phyloP scores from a whole-genome alignment of 1,140 invertebrate genomes.

The Drosophila setifemur region DNA sequence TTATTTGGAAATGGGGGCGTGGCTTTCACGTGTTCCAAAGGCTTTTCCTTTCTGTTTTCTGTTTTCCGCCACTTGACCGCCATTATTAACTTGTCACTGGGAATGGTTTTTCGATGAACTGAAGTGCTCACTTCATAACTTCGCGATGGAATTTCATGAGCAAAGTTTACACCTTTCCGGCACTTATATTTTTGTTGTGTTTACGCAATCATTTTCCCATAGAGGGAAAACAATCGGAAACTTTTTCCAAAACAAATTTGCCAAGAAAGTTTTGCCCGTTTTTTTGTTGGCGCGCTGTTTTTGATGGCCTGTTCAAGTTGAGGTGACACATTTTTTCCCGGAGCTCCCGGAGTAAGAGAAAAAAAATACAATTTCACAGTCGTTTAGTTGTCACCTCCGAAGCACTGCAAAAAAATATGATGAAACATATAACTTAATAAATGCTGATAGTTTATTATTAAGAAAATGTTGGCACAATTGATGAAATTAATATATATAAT shows the following conservation, averaged over 20 bases:
- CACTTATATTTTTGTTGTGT: slow-evolving; percentile 8
- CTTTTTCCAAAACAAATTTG: background rate
- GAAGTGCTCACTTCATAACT: slow-evolving; percentile 15
- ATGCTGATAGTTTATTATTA: background rate
- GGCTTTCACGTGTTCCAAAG: no score
- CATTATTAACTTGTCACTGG: slow-evolving; percentile 46
- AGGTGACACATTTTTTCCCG: slow-evolving; percentile 38
- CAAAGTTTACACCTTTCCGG: slow-evolving; percentile 11
- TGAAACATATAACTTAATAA: no score
- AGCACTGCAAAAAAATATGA: background rate
- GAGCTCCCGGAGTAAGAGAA: background rate
- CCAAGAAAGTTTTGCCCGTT: background rate
- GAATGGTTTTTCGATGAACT: slow-evolving; percentile 18
- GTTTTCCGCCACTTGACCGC: slow-evolving; percentile 51
- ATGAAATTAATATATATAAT: no score
- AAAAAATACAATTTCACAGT: slow-evolving; percentile 39
- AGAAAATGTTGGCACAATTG: no score
- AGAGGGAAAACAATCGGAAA: slow-evolving; percentile 7
- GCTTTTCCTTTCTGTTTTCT: no score
- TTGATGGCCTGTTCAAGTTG: slow-evolving; percentile 25
- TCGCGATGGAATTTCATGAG: background rate
- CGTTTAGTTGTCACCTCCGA: slow-evolving; percentile 49
- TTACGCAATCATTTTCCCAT: slow-evolving; percentile 23
- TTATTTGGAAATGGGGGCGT: no score
- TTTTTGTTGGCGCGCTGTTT: slow-evolving; percentile 1